Base-by-base conservation (phyloP, 1,140 invertebrate genomes). In the Drosophila kanapiae region DNA sequence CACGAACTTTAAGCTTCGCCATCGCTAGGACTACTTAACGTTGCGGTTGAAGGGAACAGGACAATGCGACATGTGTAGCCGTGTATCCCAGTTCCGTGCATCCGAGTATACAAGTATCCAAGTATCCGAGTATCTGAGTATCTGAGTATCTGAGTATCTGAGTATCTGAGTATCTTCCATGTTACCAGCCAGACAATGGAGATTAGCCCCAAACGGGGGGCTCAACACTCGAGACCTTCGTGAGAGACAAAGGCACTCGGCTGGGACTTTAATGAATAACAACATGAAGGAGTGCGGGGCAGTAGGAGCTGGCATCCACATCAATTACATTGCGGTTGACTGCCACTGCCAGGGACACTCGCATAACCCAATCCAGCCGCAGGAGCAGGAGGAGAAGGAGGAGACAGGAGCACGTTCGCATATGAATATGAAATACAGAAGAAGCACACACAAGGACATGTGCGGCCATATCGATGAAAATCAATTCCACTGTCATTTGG, bases 191-290 rank as follows among this genome's bases (percentile, higher is more conserved):
- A 75, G 83, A 82, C 80, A 87, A 82, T 82, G 51, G 58, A 87
- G 79, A 87, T 87, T 87, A 87, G 83, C 83, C 62, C 54, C 57
- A 58, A 40, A 45, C 45, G 14, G 35, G 53, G 57, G 40, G n/a
- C 31, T 38, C 40, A 37, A 14, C 74, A 77, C 75, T 77, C 53
- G 75, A 77, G 75, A 77, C 75, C 74, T 42, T 49, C 56, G 70
- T 59, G 45, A 49, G 57, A 64, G 62, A 74, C 74, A 83, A 80
- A 84, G 51, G 65, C 71, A 61, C 61, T 87, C 60, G 67, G 45
- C 67, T 65, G 69, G 67, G 83, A 86, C 82, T 87, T 77, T 87
- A 87, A 82, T 86, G 75, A 86, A 86, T 86, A 79, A 79, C 62
- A 81, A 72, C 75, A 68, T 43, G 56, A 37, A 51, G 59, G 47